Conservation (phyloP, 2,797 vertebrate species). For the Alca torda region DNA sequence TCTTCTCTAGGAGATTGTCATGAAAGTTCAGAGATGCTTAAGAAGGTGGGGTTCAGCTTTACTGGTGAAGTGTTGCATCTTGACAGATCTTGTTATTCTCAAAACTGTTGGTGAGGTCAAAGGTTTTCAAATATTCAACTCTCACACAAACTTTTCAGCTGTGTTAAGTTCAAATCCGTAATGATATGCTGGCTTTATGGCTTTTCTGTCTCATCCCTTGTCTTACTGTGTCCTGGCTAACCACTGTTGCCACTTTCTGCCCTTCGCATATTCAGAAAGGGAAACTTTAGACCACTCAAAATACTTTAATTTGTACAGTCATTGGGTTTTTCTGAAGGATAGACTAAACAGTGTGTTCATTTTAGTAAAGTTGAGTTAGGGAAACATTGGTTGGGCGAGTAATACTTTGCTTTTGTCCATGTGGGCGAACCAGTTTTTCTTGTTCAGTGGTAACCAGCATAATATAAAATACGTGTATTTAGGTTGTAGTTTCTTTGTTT, state of each 20-base stretch:
- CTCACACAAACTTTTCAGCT: not conserved
- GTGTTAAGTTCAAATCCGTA: not conserved
- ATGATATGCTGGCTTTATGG: fast-evolving
- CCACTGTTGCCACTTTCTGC: not conserved
- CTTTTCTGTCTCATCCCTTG: not conserved
- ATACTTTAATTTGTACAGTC: not conserved
- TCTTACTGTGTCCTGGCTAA: fast-evolving
- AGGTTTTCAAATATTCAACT: not conserved
- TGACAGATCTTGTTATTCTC: not conserved
- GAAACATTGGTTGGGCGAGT: not conserved
- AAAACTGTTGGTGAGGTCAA: not conserved
- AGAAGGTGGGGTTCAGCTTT: not conserved
- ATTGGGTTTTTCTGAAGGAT: not conserved
- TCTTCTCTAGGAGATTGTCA: not conserved
- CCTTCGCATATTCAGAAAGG: fast-evolving
- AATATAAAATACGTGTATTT: not conserved
- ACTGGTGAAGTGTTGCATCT: not conserved
- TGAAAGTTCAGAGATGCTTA: not conserved
- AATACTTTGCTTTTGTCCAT: not conserved
- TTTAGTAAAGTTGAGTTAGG: not conserved
- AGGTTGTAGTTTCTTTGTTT: not conserved
- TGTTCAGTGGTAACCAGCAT: not conserved
- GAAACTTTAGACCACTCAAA: not conserved
- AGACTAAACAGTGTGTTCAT: not conserved
- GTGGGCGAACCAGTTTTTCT: constrained; percentile 53